A percentile compares a stretch with the other conserved stretches of the same genome.
Conservation (phyloP, 2,797 vertebrate species). For the Ptychadena robeensis region DNA sequence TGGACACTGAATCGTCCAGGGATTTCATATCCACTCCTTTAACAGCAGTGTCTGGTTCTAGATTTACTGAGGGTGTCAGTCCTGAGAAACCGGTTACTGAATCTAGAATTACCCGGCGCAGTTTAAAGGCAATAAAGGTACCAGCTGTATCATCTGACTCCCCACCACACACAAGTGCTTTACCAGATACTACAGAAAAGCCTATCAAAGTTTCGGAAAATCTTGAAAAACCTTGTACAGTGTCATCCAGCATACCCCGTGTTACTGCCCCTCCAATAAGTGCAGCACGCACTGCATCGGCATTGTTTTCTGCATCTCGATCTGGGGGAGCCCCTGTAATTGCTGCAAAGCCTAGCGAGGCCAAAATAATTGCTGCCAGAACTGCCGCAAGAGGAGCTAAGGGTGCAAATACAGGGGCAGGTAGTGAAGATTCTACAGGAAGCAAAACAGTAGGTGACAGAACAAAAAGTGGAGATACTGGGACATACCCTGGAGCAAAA, state of each 20-base stretch:
- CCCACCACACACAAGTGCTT: constrained; percentile 4
- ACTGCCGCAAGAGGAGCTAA: constrained; percentile 64
- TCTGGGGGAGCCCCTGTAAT: constrained; percentile 56
- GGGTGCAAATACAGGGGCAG: constrained; percentile 46
- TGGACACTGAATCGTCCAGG: constrained; percentile 52
- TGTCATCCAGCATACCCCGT: constrained; percentile 23
- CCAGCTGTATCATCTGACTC: constrained; percentile 45
- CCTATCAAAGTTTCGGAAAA: constrained; percentile 7
- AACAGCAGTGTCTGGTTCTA: constrained; percentile 18
- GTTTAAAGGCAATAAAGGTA: constrained; percentile 47
- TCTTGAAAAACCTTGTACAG: constrained; percentile 11
- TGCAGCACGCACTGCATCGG: constrained; percentile 56
- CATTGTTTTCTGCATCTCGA: constrained; percentile 57
- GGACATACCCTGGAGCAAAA: constrained; percentile 52
- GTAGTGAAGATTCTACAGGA: constrained; percentile 49
- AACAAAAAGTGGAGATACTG: constrained; percentile 43
- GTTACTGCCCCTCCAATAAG: constrained; percentile 48
- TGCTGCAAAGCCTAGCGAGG: constrained; percentile 66
- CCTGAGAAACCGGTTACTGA: constrained; percentile 20
- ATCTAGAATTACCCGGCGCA: constrained; percentile 34
- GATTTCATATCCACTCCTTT: constrained; percentile 37
- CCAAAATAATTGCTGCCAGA: constrained; percentile 63
- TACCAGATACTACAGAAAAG: constrained; percentile 16
- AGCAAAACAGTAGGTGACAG: constrained; percentile 28
- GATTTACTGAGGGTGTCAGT: constrained; percentile 21